phyloP scores from a whole-genome alignment of 2,888 invertebrate species.

The Xestia sexstrigata region DNA sequence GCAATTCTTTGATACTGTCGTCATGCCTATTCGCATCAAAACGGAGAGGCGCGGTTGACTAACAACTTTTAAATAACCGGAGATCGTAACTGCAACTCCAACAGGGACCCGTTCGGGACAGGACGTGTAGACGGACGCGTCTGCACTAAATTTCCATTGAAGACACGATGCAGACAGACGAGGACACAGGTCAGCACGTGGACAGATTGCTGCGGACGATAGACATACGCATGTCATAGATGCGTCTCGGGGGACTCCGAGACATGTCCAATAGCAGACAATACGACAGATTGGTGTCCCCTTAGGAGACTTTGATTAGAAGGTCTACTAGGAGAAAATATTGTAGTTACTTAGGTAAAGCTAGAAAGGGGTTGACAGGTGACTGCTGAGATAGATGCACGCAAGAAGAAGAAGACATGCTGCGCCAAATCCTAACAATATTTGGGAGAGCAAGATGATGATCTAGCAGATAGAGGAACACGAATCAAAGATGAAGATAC shows the following conservation, averaged over 20 bases:
- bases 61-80: constrained; percentile 55
- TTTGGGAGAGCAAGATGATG: not conserved
- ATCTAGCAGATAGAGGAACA: not conserved
- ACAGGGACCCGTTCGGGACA: constrained; percentile 20
- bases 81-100: constrained; percentile 47
- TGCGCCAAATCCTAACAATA: not conserved
- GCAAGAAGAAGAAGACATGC: not conserved
- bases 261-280: not conserved
- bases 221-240: not conserved
- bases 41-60: constrained; percentile 23
- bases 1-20: too few species aligned
- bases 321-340: not conserved
- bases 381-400: not conserved
- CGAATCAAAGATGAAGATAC: not conserved
- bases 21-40: constrained; percentile 25
- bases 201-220: not conserved
- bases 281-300: too few species aligned
- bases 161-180: constrained; percentile 29
- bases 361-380: not conserved
- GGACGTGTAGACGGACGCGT: constrained; percentile 48
- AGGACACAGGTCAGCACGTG: constrained; percentile 12
- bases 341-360: too few species aligned
- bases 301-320: not conserved
- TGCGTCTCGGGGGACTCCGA: not conserved
- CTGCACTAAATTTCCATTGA: constrained; percentile 65